Percentiles rank a stretch among this genome's conserved stretches.
These are phyloP conservation scores for Macaria liturata DNA, from an alignment of 2,888 invertebrate species.

Conservation along the genomic window DNA sequence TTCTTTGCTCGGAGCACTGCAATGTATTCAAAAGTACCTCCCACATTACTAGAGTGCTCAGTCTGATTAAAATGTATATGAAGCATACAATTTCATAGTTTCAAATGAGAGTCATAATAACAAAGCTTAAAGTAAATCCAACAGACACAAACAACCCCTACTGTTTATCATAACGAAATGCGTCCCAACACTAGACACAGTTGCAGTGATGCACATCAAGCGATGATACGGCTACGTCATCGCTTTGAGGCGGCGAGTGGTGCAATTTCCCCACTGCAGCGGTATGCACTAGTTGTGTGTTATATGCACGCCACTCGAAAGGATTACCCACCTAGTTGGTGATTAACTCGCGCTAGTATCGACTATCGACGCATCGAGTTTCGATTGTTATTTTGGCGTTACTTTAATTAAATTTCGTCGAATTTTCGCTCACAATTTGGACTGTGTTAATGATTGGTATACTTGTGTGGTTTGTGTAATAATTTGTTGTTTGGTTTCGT, in stretches of 20 bases:
- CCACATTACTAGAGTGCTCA: too few species aligned
- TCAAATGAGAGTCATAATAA: too few species aligned
- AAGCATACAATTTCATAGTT: too few species aligned
- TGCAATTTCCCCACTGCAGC: slow-evolving; percentile 64
- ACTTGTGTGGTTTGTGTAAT: slow-evolving; percentile 13
- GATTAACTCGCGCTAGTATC: slow-evolving; percentile 74
- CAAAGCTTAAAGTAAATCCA: too few species aligned
- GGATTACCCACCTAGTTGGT: slow-evolving; percentile 77
- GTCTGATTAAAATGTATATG: too few species aligned
- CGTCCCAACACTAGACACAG: slow-evolving; percentile 29
- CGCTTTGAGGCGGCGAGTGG: slow-evolving; percentile 68
- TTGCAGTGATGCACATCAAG: slow-evolving; percentile 55
- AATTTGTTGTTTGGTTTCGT: slow-evolving; percentile 41
- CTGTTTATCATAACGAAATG: slow-evolving; percentile 29
- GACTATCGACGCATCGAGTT: slow-evolving; percentile 63
- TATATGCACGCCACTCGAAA: slow-evolving; percentile 74
- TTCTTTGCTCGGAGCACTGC: too few species aligned
- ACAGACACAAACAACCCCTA: slow-evolving; percentile 26
- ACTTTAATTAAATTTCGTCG: slow-evolving; percentile 50
- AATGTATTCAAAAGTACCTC: too few species aligned
- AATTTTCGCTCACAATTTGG: slow-evolving; percentile 12
- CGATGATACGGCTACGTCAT: slow-evolving; percentile 69
- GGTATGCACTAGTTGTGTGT: slow-evolving; percentile 63
- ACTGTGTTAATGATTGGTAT: slow-evolving; percentile 19
- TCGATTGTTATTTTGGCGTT: slow-evolving; percentile 51